Evolutionary conservation across 1,140 invertebrate genomes (phyloP), one percentile per base, ranked within the genome.

Genomic region (Brachystomella parvula): DNA sequence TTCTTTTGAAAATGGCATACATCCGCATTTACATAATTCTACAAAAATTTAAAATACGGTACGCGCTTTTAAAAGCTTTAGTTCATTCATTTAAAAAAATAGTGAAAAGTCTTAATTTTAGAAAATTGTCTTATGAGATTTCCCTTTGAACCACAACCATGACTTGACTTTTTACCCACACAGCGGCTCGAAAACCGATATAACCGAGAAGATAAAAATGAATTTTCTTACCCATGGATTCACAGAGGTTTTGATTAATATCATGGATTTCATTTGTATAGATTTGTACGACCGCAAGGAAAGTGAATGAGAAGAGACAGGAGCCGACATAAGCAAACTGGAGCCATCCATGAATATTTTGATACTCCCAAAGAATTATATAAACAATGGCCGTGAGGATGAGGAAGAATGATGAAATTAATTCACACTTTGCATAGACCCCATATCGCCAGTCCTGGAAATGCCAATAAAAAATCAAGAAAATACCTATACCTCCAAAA

Each of bases 311-410:
- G 59, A 66, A 69, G 3, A 73, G 47, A 1, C 67, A 30, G 0
- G 69, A 69, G 21, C 66, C 32, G 0, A 73, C 69, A 33, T 73
- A 73, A 17, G 65, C 68, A 32, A 71, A 73, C 53, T 73, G 72
- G n/a, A 73, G 65, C 72, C 72, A 73, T 26, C 72, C 72, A 32
- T 73, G 71, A 47, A 71, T 73, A 63, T 69, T 71, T 56, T 73
- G 72, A 33, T 67, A 67, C 30, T 73, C 72, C 72, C 72, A 73
- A 24, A 73, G 57, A 33, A 71, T 65, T 33, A 71, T 47, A 33
- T 71, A 73, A 1, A 73, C 72, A 32, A 66, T 17, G 3, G 69
- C 69, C 0, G 72, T 73, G 1, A 73, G 63, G 24, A 71, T 21
- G 6, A 73, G 60, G 39, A 73, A 73, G 30, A 73, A 68, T 0